Evolutionary conservation across 2,113 vertebrate genomes (phyloP).

Genomic region (Odobenus rosmarus): DNA sequence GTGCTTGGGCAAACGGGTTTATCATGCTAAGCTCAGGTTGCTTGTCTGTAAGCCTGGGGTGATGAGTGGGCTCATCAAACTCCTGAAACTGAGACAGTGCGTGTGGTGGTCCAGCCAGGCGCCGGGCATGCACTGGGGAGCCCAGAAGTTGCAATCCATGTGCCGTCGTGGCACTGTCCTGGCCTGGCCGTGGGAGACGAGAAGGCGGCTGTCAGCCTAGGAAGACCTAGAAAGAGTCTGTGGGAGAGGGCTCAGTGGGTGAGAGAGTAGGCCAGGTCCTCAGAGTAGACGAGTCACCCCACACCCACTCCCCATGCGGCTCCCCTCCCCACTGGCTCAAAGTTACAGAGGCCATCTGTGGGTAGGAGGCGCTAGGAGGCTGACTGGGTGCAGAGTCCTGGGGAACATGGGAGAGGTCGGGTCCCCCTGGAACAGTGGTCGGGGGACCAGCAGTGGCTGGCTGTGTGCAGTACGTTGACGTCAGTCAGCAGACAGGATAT

Average conservation of each 20-base stretch:
- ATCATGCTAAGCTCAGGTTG: neutral
- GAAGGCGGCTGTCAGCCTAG: neutral
- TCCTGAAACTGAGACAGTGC: neutral
- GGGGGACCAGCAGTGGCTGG: neutral
- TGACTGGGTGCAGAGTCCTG: neutral
- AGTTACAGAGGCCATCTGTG: neutral
- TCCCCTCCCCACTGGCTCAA: neutral
- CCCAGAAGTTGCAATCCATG: neutral
- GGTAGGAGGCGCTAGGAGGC: neutral
- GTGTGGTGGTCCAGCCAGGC: neutral
- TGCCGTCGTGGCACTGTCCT: neutral
- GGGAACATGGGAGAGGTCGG: neutral
- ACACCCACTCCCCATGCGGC: neutral
- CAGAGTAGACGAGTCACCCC: neutral
- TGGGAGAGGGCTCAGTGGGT: neutral
- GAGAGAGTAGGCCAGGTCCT: neutral
- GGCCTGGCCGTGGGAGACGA: neutral
- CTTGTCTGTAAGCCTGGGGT: neutral
- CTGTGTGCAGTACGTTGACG: neutral
- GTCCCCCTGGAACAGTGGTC: neutral
- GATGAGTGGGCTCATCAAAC: neutral
- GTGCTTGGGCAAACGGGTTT: neutral
- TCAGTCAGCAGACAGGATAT: neutral
- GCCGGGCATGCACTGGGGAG: neutral
- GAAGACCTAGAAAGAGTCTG: neutral